These are phyloP conservation scores for Leptinotarsa peninsularis DNA, from an alignment of 2,888 invertebrate species.

Conservation along the genomic window DNA sequence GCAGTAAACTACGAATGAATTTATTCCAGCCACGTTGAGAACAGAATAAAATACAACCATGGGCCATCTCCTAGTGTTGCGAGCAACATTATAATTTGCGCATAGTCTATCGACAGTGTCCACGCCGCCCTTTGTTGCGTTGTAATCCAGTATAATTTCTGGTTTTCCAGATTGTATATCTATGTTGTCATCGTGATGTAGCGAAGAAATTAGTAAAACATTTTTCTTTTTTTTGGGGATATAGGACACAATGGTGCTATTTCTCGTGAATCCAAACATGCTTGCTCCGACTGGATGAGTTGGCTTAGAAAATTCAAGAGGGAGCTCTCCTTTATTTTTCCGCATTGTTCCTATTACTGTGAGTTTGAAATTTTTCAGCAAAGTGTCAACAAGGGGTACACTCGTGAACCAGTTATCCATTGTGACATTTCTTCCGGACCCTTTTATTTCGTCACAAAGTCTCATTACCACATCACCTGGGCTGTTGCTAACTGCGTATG, in stretches of 20 bases:
- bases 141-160: conserved; percentile 12
- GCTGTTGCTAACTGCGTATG: conserved; percentile 28
- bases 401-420: conserved; percentile 42
- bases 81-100: conserved; percentile 25
- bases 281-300: conserved; percentile 28
- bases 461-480: conserved; percentile 30
- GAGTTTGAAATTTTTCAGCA: conserved; percentile 32
- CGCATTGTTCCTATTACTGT: conserved; percentile 37
- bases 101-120: conserved; percentile 23
- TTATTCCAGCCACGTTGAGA: conserved; percentile 29
- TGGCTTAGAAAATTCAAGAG: conserved; percentile 31
- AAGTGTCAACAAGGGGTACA: conserved; percentile 18
- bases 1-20: conserved; percentile 28
- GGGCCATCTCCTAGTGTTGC: conserved; percentile 31
- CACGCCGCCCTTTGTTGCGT: conserved; percentile 16
- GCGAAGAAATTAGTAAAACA: conserved; percentile 28
- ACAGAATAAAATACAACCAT: conserved; percentile 35
- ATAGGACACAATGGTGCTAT: conserved; percentile 33
- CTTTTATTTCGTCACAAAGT: conserved; percentile 28
- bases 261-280: conserved; percentile 30
- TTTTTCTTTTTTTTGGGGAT: conserved; percentile 35
- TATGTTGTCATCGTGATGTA: conserved; percentile 34
- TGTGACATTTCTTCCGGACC: conserved; percentile 38
- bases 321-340: conserved; percentile 37
- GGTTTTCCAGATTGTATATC: conserved; percentile 23